Base-by-base conservation (phyloP, 2,113 vertebrate genomes). In the Periophthalmus modestus region DNA sequence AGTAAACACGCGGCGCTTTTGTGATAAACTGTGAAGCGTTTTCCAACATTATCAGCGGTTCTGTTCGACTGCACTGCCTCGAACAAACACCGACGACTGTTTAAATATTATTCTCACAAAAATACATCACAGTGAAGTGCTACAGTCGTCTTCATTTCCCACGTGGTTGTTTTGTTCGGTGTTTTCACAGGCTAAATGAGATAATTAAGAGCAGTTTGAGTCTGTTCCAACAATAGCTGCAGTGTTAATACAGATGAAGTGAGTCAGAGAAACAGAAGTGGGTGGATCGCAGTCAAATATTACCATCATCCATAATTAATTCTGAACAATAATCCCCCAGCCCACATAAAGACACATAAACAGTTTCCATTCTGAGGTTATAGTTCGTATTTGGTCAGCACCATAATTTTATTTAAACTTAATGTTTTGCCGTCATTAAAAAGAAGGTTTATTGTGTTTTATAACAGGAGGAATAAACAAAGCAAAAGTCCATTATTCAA, bases 261-360 rank as follows among this genome's bases (percentile, higher is more conserved):
- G 71, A 75, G 70, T 43, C 55, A 69, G 67, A 2, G 0, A 70
- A 10, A 43, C 23, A 11, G 24, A 48, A 23, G 61, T 34, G 75
- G 68, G 21, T 69, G 69, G 72, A 33, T 1, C 34, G 48, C 66
- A 63, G 58, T 77, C 0, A 73, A 71, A 83, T 71, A 66, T 77
- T 65, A 34, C 50, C 58, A 68, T 71, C 78, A 75, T 75, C 58
- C 48, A 73, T 81, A 84, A 77, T 84, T 82, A 75, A 82, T 82
- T 67, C 66, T 77, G 66, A 16, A 72, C 23, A 79, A 87, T 62
- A 86, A 85, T 78, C 74, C 74, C 14, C n/a, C 15, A 13, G 12
- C 61, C 9, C 18, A 63, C 19, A 48, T 18, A 9, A 43, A 43
- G 39, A 43, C 68, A 48, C 2, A 71, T 13, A 68, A 43, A 72